These are phyloP conservation scores for Tympanoctomys barrerae DNA, from an alignment of 2,797 vertebrate genomes.

Conservation along the genomic window DNA sequence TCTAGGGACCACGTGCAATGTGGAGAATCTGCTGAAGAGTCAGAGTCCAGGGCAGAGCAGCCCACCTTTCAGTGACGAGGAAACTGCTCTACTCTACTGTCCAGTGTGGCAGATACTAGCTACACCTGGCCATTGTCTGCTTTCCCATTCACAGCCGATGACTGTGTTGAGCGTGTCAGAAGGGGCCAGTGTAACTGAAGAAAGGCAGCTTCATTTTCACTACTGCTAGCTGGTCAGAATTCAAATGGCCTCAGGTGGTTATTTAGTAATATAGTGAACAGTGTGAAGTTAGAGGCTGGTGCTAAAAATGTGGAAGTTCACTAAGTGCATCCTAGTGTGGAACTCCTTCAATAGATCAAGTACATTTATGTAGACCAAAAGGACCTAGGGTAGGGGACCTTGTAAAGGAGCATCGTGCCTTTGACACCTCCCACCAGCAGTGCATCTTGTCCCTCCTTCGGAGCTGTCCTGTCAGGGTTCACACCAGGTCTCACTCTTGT, in stretches of 20 bases:
- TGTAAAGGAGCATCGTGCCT: background rate
- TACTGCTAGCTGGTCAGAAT: constrained; percentile 1
- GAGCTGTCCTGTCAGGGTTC: background rate
- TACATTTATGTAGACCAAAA: background rate
- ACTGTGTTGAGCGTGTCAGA: background rate
- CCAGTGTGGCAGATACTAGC: background rate
- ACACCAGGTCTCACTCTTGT: background rate
- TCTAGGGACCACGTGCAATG: background rate
- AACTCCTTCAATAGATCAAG: background rate
- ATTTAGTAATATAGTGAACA: background rate
- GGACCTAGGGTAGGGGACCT: background rate
- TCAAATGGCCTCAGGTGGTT: background rate
- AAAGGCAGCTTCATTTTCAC: constrained; percentile 1
- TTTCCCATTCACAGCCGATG: no score
- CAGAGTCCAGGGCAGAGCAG: background rate
- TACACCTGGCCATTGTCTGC: background rate
- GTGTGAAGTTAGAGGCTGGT: background rate
- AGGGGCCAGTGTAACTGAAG: background rate
- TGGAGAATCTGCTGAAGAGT: background rate
- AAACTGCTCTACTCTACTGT: background rate
- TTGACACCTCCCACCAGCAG: background rate
- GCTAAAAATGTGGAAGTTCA: background rate
- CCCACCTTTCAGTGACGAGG: background rate
- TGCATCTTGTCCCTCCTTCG: background rate
- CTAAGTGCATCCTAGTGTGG: background rate